Base-by-base conservation (phyloP, 2,888 invertebrate genomes). In the Eremobia ochroleuca region DNA sequence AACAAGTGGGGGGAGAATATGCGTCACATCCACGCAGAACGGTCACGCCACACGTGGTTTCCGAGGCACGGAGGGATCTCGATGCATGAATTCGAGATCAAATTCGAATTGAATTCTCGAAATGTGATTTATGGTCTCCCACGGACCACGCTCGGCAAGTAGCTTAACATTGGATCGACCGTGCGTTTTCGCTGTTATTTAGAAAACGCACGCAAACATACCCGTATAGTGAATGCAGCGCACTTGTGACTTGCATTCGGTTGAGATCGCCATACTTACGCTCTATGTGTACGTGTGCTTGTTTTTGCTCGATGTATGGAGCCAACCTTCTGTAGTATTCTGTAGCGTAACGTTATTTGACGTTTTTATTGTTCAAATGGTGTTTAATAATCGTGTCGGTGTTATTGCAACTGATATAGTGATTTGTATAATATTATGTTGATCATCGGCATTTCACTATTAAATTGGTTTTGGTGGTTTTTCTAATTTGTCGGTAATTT, bases 301-400 rank as follows among this genome's bases (percentile, higher is more conserved):
- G 4, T 9, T 62, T 62, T 43, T 0, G 2, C 25, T 49, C 0
- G 0, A 46, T n/a, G 8, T n/a, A 13, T 11, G 8, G 0, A 34
- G 2, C 0, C 8, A 2, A 43, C 6, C 28, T 81, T 77, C 52
- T 81, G 28, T 21, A 21, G 0, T 25, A 18, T 11, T 52, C 34
- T 55, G 8, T 59, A 4, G 3, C 59, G 40, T 70, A 55, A 67
- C 70, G 28, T 52, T 58, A 49, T 74, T 76, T 74, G 68, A 87
- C 65, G 66, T 87, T 86, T 88, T 86, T 81, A 86, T 52, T 80
- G 64, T 83, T 61, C 68, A 64, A 79, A 88, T 79, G 52, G 25
- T 77, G 77, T 88, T 77, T 80, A 86, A 74, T 82, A 73, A 76
- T 73, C 59, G 61, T 73, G 66, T 78, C 64, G 28, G 28, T 77